Evolutionary conservation across 2,113 vertebrate species (phyloP), one percentile per base, ranked within the genome.

Genomic region (Damaliscus lunatus): DNA sequence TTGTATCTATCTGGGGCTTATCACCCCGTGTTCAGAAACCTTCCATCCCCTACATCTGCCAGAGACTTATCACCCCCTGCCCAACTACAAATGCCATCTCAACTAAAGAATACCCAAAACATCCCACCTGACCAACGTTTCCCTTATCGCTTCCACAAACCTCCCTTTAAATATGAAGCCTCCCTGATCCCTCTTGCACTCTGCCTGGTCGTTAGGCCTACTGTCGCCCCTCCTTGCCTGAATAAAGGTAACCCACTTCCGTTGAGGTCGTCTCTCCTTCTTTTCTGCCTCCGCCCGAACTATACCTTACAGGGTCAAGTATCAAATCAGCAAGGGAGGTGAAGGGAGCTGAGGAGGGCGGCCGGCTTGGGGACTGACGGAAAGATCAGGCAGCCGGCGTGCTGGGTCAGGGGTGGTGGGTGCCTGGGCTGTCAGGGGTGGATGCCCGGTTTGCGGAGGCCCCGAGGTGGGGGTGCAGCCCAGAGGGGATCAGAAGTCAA

Each of bases 301-400:
- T 74, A 40, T 13, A 74, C 21, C 36, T 74, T 19, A 40, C 67
- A 74, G 16, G 48, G 29, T 81, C 25, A 10, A 15, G 36, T 43
- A 90, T 21, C 2, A n/a, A 10, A 64, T 67, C 11, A 23, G 46
- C 46, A 64, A 36, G 67, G 36, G 27, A 50, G 59, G 17, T 10
- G 31, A 25, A 4, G 6, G 62, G 12, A 19, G 19, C 50, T 1
- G 21, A 36, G 67, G 27, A 48, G 40, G 55, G 57, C 11, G 0
- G 25, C 33, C 3, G 40, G 48, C 23, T 14, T 19, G 15, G 48
- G 62, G 40, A 25, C 16, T 11, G 23, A 50, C 2, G 0, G 36
- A 27, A 36, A 33, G 19, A 12, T 15, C n/a, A 81, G 83, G 5
- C 7, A 2, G 33, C 14, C 2, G 0, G 53, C 2, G 52, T 40